Percentiles rank a stretch among this genome's conserved stretches.
Conservation (phyloP, 2,888 invertebrate species). For the Lasioglossum leucozonium region DNA sequence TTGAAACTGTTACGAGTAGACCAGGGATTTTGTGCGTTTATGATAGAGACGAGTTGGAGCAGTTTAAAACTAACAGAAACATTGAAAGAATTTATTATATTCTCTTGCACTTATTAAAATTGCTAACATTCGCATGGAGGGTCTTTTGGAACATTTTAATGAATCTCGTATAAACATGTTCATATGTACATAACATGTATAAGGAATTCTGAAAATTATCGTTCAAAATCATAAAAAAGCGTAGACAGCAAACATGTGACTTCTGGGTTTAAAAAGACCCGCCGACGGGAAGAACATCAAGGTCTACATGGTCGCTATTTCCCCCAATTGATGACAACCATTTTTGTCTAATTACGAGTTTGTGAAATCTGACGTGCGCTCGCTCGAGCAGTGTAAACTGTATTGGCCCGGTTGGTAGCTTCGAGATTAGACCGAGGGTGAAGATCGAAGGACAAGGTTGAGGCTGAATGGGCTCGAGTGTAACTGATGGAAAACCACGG, state of each 20-base stretch:
- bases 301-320: neutral
- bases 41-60: neutral
- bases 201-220: neutral
- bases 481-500: slow-evolving; percentile 54
- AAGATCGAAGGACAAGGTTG: slow-evolving; percentile 77
- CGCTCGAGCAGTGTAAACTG: slow-evolving; percentile 27
- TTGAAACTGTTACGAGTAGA: neutral
- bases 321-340: neutral
- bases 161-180: too few relatives aligned
- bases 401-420: slow-evolving; percentile 7
- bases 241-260: neutral
- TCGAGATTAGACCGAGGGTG: slow-evolving; percentile 57
- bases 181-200: too few relatives aligned
- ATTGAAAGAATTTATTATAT: neutral
- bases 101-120: too few relatives aligned
- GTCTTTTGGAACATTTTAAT: too few relatives aligned
- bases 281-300: neutral
- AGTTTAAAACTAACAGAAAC: neutral
- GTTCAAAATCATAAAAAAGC: neutral
- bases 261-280: too few relatives aligned
- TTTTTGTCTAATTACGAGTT: neutral
- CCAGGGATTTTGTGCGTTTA: neutral
- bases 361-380: neutral
- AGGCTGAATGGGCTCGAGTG: slow-evolving; percentile 72
- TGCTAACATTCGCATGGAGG: neutral